Base-by-base conservation (phyloP, 2,113 vertebrate genomes). In the Ictalurus punctatus region DNA sequence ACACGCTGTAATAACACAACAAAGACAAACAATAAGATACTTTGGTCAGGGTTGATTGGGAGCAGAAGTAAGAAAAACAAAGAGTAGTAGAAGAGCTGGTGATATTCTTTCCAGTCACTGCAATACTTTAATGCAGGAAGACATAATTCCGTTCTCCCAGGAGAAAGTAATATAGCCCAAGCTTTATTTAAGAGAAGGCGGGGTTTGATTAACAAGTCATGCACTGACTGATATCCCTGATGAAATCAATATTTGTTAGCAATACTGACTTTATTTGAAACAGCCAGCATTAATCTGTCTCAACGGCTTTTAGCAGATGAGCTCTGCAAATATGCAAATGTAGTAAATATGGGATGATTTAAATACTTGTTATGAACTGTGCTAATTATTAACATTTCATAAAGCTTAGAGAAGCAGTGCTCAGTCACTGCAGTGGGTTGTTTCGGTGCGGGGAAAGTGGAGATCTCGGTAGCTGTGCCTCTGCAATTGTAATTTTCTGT, bases 191-290 rank as follows among this genome's bases (percentile, higher is more conserved):
- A 82, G 37, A 86, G 84, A 67, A 78, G 84, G 86, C 6, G 84
- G 78, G 56, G 86, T 48, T 89, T 91, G 86, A 88, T 90, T 90
- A 92, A 65, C 84, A 85, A 90, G 90, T 90, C 84, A 82, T 87
- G 83, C 86, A 88, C 91, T 44, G 67, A 84, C 84, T 88, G 85
- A 89, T 87, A 91, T 91, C 88, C 87, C 83, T 88, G 89, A 92
- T 89, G 88, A 30, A 90, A 92, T 92, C 90, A 91, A 92, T 91
- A 89, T 88, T 85, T 25, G 30, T 88, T 87, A 91, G 78, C 73
- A 90, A 84, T 67, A 86, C 56, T 80, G 84, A 59, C 59, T 52
- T 86, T 88, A 88, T 86, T 85, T 86, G 86, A 91, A 88, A 80
- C 27, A 65, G 37, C 56, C 81, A 81, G 88, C 58, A 37, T 87